Evolutionary conservation across 2,797 vertebrate species (phyloP).

Genomic region (Astyanax mexicanus): DNA sequence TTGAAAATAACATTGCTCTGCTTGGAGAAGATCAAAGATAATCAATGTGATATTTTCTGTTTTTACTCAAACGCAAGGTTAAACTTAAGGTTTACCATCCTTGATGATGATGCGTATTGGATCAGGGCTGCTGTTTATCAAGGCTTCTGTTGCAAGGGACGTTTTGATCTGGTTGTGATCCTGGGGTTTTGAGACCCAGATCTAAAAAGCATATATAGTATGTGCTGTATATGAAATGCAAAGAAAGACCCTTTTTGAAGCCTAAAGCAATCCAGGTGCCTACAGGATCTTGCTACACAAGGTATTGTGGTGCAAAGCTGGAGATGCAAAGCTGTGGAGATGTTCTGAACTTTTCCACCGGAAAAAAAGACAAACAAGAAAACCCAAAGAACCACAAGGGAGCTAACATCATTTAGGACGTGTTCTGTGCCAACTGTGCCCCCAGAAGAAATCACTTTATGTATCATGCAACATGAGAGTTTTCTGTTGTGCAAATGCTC

Average conservation of each 20-base stretch:
- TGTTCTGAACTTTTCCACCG: not conserved
- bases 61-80: not conserved
- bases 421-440: not conserved
- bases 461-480: not conserved
- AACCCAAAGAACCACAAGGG: not conserved
- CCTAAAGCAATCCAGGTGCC: not conserved
- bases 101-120: slow-evolving; percentile 1
- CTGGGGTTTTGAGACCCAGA: slow-evolving; percentile 9
- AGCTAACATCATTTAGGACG: slow-evolving; percentile 19
- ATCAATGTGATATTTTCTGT: not conserved
- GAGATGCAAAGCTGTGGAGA: not conserved
- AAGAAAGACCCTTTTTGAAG: not conserved
- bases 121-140: not conserved
- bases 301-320: slow-evolving; percentile 30
- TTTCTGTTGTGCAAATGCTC: slow-evolving; percentile 10
- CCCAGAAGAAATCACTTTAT: not conserved
- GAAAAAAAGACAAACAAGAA: not conserved
- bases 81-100: not conserved
- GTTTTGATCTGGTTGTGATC: slow-evolving; percentile 33
- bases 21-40: not conserved
- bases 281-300: not conserved
- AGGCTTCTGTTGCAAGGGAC: not conserved
- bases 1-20: not conserved
- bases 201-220: slow-evolving; percentile 20
- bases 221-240: not conserved